Percentiles rank a stretch among this genome's conserved stretches.
Evolutionary conservation across 2,888 invertebrate genomes (phyloP).

Genomic region (Cybosia mesomella): DNA sequence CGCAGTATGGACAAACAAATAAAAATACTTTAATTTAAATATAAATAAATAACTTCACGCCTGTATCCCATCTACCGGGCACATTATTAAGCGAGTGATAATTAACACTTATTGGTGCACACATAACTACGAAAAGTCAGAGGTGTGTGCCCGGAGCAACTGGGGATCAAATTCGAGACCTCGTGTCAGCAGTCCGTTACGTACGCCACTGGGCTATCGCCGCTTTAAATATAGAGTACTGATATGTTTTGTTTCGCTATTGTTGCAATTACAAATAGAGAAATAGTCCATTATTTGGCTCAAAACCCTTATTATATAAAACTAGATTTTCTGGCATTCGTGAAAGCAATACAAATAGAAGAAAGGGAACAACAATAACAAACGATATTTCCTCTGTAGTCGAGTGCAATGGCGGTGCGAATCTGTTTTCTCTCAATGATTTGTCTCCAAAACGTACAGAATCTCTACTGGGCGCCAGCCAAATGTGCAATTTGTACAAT

Average conservation of each 20-base stretch:
- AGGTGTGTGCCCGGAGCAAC: too few species aligned
- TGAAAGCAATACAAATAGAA: constrained; percentile 57
- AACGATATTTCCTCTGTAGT: constrained; percentile 69
- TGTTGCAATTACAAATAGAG: constrained; percentile 20
- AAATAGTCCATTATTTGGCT: constrained; percentile 22
- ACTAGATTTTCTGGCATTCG: constrained; percentile 53
- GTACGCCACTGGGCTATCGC: too few species aligned
- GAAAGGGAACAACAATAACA: constrained; percentile 70
- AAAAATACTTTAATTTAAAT: not conserved
- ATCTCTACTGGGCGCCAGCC: constrained; percentile 82
- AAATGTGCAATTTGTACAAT: constrained; percentile 77
- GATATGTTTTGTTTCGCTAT: not conserved
- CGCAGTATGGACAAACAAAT: not conserved
- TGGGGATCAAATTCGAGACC: too few species aligned
- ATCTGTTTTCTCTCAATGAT: constrained; percentile 85
- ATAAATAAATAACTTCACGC: too few species aligned
- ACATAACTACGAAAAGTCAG: too few species aligned
- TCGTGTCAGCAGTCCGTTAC: too few species aligned
- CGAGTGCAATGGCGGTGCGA: constrained; percentile 76
- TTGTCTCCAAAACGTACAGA: constrained; percentile 82
- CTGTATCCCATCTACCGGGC: too few species aligned
- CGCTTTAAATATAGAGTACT: too few species aligned
- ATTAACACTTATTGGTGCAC: too few species aligned
- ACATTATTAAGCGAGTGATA: too few species aligned
- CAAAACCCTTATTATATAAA: constrained; percentile 44